phyloP scores from a whole-genome alignment of 2,113 vertebrate genomes.

The Puma concolor region DNA sequence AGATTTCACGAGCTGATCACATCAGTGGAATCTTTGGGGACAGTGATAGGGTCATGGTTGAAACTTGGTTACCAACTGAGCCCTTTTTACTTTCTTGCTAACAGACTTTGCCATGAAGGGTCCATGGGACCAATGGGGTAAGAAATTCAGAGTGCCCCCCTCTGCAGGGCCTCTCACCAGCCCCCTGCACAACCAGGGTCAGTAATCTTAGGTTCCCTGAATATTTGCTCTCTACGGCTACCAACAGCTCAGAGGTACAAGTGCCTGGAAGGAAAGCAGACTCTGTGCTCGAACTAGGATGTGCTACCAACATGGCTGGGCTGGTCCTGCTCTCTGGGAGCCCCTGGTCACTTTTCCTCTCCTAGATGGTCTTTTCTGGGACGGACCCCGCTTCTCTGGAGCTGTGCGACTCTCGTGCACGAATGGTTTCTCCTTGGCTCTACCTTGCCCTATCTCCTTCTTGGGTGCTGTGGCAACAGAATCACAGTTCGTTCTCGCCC shows the following conservation, averaged over 20 bases:
- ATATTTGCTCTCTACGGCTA: background rate
- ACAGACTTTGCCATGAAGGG: background rate
- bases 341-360: background rate
- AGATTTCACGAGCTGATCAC: background rate
- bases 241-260: fast-evolving
- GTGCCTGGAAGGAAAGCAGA: fast-evolving
- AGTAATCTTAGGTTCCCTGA: background rate
- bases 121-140: background rate
- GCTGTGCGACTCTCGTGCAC: fast-evolving
- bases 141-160: background rate
- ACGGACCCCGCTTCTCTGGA: no score
- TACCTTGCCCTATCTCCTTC: fast-evolving
- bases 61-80: background rate
- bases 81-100: background rate
- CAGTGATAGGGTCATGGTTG: no score
- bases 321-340: fast-evolving
- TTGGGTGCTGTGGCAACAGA: fast-evolving
- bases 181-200: fast-evolving
- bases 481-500: fast-evolving
- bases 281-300: fast-evolving
- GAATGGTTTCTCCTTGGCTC: fast-evolving
- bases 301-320: fast-evolving
- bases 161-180: fast-evolving
- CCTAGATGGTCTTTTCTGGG: background rate
- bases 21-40: background rate